Conservation (phyloP, 2,888 invertebrate species). For the Agrochola litura region DNA sequence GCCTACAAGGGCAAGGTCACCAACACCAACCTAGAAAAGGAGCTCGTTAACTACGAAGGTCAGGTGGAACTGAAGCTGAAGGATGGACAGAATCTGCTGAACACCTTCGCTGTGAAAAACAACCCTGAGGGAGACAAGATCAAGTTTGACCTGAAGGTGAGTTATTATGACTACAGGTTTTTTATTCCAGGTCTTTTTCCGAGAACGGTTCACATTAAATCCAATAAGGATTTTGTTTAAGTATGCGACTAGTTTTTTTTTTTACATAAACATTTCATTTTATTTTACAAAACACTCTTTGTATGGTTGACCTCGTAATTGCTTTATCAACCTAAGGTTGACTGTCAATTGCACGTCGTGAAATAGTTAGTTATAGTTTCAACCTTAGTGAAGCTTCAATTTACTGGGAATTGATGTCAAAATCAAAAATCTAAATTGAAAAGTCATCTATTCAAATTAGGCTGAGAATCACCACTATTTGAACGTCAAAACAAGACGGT, state of each 20-base stretch:
- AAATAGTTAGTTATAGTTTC: neutral
- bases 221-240: neutral
- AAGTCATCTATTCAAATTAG: no score
- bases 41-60: constrained; percentile 79
- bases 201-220: neutral
- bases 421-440: no score
- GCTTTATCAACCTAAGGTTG: neutral
- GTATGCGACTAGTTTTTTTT: no score
- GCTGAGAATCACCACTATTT: neutral
- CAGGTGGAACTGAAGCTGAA: constrained; percentile 80
- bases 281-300: neutral
- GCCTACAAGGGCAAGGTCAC: constrained; percentile 79
- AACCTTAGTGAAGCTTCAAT: no score
- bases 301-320: neutral
- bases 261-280: neutral
- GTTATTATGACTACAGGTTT: neutral
- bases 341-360: no score
- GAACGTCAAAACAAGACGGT: neutral
- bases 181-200: neutral
- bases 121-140: constrained; percentile 76
- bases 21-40: constrained; percentile 78
- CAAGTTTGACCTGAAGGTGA: constrained; percentile 81
- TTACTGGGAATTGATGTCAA: neutral
- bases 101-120: constrained; percentile 78
- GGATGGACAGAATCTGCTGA: constrained; percentile 80